Conservation (phyloP, 2,888 invertebrate genomes). For the Netelia virgata region DNA sequence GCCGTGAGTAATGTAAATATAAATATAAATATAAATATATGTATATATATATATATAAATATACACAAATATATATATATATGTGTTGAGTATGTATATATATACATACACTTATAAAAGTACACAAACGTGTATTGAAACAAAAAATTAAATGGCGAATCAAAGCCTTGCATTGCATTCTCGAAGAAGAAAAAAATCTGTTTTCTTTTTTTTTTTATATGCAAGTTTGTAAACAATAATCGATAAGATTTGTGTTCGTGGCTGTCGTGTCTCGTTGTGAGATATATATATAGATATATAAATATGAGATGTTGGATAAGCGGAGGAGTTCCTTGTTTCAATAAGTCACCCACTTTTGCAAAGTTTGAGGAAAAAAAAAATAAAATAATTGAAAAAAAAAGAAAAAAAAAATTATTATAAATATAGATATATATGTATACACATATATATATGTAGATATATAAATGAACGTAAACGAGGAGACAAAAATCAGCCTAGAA, state of each 20-base stretch:
- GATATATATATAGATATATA: not conserved
- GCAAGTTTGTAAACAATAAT: slow-evolving; percentile 33
- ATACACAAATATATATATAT: slow-evolving; percentile 70
- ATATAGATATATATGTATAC: no score
- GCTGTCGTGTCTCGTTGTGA: slow-evolving; percentile 42
- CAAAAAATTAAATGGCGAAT: slow-evolving; percentile 10
- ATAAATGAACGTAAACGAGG: not conserved
- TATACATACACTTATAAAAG: slow-evolving; percentile 27
- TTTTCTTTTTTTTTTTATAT: slow-evolving; percentile 19
- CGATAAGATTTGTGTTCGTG: slow-evolving; percentile 27
- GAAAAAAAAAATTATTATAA: slow-evolving; percentile 1
- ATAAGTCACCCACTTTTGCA: slow-evolving; percentile 46
- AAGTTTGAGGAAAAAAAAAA: slow-evolving; percentile 25
- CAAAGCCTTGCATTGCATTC: slow-evolving; percentile 72
- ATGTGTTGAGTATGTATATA: not conserved
- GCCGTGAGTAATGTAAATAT: slow-evolving; percentile 74
- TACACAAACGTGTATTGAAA: slow-evolving; percentile 5
- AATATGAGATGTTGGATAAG: slow-evolving; percentile 31
- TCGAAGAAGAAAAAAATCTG: slow-evolving; percentile 62
- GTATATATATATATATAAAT: slow-evolving; percentile 8
- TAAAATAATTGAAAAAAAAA: not conserved
- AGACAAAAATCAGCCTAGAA: slow-evolving; percentile 48
- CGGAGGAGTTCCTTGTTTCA: slow-evolving; percentile 39
- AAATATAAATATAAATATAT: slow-evolving; percentile 70
- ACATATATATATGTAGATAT: no score